These are phyloP conservation scores for Platyscapa corneri DNA, from an alignment of 1,140 invertebrate species.

Conservation along the genomic window DNA sequence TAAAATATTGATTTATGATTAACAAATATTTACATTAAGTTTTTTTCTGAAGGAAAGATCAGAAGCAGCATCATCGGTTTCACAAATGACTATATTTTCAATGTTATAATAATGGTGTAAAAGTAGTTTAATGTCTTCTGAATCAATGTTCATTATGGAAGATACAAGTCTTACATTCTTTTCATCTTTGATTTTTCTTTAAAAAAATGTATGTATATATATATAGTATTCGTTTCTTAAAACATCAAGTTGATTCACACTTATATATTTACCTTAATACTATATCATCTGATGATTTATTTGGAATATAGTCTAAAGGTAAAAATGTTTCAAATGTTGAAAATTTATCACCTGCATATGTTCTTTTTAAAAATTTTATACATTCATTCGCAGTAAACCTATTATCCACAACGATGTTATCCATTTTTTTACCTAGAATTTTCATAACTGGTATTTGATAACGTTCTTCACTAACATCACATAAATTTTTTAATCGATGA, in stretches of 20 bases:
- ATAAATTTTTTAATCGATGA: constrained; percentile 83
- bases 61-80: constrained; percentile 95
- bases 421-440: constrained; percentile 95
- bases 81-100: constrained; percentile 96
- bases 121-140: constrained; percentile 89
- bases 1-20: background rate
- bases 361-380: constrained; percentile 95
- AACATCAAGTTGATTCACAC: constrained; percentile 31
- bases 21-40: constrained; percentile 77
- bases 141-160: constrained; percentile 94
- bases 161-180: constrained; percentile 94
- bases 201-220: constrained; percentile 46
- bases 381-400: constrained; percentile 94
- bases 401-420: constrained; percentile 97
- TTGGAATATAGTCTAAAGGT: constrained; percentile 94
- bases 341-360: constrained; percentile 85
- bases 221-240: constrained; percentile 6
- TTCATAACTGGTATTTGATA: constrained; percentile 97
- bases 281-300: constrained; percentile 85
- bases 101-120: constrained; percentile 90
- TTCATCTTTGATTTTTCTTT: constrained; percentile 88
- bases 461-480: constrained; percentile 94
- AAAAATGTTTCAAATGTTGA: constrained; percentile 88
- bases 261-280: constrained; percentile 39
- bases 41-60: constrained; percentile 84